These are phyloP conservation scores for Chaetorhynchus papuensis DNA, from an alignment of 2,113 vertebrate genomes.

Conservation along the genomic window DNA sequence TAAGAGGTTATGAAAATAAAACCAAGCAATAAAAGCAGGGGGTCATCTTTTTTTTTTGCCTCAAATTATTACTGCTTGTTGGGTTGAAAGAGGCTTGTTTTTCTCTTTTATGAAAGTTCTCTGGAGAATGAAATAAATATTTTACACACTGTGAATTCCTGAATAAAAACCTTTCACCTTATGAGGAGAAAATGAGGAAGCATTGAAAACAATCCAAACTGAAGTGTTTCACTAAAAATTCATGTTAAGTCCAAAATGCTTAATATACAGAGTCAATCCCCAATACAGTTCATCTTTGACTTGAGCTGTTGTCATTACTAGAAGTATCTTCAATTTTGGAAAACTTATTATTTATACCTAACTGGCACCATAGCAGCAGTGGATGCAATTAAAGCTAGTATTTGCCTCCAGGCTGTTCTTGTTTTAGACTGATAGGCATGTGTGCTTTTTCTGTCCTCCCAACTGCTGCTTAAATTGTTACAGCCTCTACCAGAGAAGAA, in stretches of 20 bases:
- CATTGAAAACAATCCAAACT: background rate
- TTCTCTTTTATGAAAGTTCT: background rate
- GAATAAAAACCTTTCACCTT: background rate
- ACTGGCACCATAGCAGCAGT: background rate
- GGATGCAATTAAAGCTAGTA: background rate
- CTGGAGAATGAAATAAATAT: background rate
- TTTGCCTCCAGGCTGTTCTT: background rate
- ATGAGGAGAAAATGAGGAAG: background rate
- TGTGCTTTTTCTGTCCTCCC: background rate
- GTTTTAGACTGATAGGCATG: background rate
- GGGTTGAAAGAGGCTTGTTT: background rate
- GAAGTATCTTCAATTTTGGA: background rate
- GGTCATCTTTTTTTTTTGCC: background rate
- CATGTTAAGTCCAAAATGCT: background rate
- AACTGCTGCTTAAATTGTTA: background rate
- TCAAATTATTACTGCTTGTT: background rate
- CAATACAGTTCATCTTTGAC: background rate
- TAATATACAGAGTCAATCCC: background rate
- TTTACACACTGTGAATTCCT: background rate
- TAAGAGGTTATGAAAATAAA: background rate
- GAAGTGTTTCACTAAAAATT: background rate
- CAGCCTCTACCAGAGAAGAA: background rate
- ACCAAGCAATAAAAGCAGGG: background rate
- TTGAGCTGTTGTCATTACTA: background rate
- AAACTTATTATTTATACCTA: background rate